phyloP scores from a whole-genome alignment of 2,797 vertebrate species.

The Siniperca obscura region DNA sequence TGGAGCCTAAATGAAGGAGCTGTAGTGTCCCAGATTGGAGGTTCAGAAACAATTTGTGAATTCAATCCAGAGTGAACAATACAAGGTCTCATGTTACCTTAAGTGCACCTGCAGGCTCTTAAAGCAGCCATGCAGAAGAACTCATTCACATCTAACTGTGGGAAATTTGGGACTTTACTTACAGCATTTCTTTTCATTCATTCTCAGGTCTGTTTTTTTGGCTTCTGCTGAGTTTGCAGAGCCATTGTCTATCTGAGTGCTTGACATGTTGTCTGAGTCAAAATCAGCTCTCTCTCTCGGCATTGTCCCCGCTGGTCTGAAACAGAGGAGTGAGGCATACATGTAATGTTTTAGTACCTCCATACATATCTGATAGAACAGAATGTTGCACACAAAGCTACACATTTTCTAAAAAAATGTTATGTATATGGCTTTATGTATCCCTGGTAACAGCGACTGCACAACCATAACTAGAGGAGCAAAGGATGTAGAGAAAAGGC shows the following conservation, averaged over 20 bases:
- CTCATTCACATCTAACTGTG: constrained; percentile 18
- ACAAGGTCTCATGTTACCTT: constrained; percentile 14
- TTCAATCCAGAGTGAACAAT: constrained; percentile 13
- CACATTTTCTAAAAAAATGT: background rate
- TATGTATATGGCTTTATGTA: background rate
- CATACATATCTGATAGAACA: background rate
- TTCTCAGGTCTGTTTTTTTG: constrained; percentile 80
- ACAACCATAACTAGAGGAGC: background rate
- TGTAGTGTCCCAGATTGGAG: constrained; percentile 10
- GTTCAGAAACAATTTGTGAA: constrained; percentile 7
- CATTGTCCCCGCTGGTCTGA: constrained; percentile 42
- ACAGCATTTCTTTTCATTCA: constrained; percentile 87
- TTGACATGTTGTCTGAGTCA: constrained; percentile 74
- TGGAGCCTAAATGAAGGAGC: constrained; percentile 12
- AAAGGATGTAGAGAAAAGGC: constrained; percentile 3
- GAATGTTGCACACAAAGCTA: background rate
- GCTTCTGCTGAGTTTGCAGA: constrained; percentile 72
- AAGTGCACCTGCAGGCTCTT: constrained; percentile 28
- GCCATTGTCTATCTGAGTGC: constrained; percentile 62
- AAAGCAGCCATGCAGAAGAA: constrained; percentile 32
- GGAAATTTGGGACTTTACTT: constrained; percentile 60
- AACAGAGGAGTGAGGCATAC: constrained; percentile 20
- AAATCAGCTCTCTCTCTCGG: background rate
- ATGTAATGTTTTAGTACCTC: background rate
- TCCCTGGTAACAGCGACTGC: constrained; percentile 27